Percentiles rank a stretch among this genome's conserved stretches.
Conservation (phyloP, 2,113 vertebrate species). For the Nesoenas mayeri region DNA sequence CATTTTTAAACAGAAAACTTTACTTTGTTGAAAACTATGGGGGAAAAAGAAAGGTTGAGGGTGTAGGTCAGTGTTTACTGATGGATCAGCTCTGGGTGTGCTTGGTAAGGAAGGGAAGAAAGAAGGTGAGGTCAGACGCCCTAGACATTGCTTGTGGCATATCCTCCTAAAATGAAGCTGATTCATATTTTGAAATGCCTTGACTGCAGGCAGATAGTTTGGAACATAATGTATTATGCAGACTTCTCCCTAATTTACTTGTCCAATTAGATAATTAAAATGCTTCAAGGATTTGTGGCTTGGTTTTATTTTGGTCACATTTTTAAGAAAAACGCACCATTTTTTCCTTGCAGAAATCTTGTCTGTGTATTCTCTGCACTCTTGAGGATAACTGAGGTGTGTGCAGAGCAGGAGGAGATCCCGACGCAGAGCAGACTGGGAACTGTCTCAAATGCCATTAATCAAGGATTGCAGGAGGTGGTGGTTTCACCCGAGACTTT, state of each 20-base stretch:
- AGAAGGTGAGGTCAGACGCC: background rate
- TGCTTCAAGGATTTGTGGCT: background rate
- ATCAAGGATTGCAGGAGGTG: background rate
- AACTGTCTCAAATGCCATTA: background rate
- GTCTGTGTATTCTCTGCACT: accelerated
- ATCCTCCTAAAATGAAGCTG: background rate
- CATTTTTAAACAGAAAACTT: background rate
- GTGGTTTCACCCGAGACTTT: background rate
- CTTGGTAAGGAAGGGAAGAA: background rate
- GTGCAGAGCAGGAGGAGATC: background rate
- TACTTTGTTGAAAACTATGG: background rate
- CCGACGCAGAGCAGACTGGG: accelerated
- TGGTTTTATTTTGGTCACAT: background rate
- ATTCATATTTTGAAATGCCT: constrained; percentile 14
- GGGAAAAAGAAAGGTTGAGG: background rate
- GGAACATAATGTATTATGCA: constrained; percentile 1
- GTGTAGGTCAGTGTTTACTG: background rate
- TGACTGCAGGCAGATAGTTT: constrained; percentile 43
- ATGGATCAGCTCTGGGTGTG: background rate
- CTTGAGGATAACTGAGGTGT: background rate
- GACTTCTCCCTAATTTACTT: background rate
- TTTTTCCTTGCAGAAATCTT: background rate
- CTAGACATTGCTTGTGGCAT: background rate
- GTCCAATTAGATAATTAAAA: background rate
- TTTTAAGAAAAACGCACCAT: background rate